Base-by-base conservation (phyloP, 2,888 invertebrate species). In the Reticulitermes lucifugus region DNA sequence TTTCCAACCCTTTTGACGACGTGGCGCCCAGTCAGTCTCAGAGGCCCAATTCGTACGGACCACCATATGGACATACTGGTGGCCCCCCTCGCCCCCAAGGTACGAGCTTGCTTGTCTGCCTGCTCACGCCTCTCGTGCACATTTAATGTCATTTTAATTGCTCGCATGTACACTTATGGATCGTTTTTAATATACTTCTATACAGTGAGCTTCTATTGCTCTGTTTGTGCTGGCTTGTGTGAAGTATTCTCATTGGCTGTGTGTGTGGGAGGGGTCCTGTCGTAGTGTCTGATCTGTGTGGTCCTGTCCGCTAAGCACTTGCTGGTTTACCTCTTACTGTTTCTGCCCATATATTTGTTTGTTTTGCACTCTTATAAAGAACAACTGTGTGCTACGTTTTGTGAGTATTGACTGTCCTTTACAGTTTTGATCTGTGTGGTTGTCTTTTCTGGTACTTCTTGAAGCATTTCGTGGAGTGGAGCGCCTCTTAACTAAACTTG, bases 1-100 rank as follows among this genome's bases (percentile, higher is more conserved):
- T 96, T 91, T 96, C 95, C 91, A 96, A 96, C 93, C 96, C 96
- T 89, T 96, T 96, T 93, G 96, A 96, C 92, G 96, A 96, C 93
- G 93, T 93, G 88, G 94, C 94, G 90, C 93, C 94, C 82, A 91
- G 90, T 90, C 86, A 90, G 90, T 88, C 92, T 87, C 92, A 92
- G 92, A 91, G 91, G 87, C 89, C 90, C 90, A 89, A 90, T 88
- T 89, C 90, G 88, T 91, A 90, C 87, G 91, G 91, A 88, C 91
- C 91, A 89, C 90, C 91, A 86, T 91, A 91, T 89, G 91, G 91
- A 87, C 89, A 91, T 88, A 89, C 89, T 88, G 90, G 91, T 88
- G 90, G 89, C 88, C 90, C 91, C 89, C 90, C 91, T 87, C 91
- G 91, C 90, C 91, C 87, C 87, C 87, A 86, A 87, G 87, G 87